phyloP scores from a whole-genome alignment of 2,797 vertebrate genomes.

The Dermochelys coriacea region DNA sequence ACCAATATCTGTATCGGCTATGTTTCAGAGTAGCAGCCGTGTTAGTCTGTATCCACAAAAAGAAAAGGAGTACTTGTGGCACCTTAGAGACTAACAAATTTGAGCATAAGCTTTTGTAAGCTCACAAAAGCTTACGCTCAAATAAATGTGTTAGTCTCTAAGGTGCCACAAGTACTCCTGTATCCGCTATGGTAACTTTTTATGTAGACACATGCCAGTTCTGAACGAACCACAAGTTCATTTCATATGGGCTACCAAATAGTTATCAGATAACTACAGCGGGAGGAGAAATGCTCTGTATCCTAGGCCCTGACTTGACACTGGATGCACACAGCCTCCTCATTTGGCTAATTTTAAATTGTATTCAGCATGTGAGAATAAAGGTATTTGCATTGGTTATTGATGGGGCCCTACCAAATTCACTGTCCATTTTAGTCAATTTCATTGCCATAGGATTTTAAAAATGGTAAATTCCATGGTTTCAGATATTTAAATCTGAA shows the following conservation, averaged over 20 bases:
- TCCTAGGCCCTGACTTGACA: not conserved
- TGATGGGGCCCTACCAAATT: not conserved
- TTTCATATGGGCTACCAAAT: not conserved
- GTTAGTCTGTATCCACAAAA: too few relatives aligned
- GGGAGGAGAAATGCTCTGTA: not conserved
- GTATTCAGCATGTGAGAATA: not conserved
- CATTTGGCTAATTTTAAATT: slow-evolving; percentile 6
- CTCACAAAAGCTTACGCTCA: too few relatives aligned
- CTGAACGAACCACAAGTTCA: not conserved
- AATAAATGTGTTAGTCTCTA: too few relatives aligned
- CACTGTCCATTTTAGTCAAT: too few relatives aligned
- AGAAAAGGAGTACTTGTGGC: too few relatives aligned
- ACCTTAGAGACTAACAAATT: too few relatives aligned
- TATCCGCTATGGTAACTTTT: not conserved
- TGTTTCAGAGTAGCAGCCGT: too few relatives aligned
- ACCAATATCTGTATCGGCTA: not conserved
- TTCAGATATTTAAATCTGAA: too few relatives aligned
- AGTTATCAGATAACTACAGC: not conserved
- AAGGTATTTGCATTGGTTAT: not conserved
- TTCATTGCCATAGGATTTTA: too few relatives aligned
- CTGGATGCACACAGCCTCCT: not conserved
- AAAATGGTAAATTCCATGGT: too few relatives aligned
- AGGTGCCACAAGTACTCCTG: too few relatives aligned
- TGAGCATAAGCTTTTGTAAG: too few relatives aligned
- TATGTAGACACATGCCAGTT: rapidly evolving